phyloP scores from a whole-genome alignment of 2,797 vertebrate genomes.

The Pelochelys cantorii region DNA sequence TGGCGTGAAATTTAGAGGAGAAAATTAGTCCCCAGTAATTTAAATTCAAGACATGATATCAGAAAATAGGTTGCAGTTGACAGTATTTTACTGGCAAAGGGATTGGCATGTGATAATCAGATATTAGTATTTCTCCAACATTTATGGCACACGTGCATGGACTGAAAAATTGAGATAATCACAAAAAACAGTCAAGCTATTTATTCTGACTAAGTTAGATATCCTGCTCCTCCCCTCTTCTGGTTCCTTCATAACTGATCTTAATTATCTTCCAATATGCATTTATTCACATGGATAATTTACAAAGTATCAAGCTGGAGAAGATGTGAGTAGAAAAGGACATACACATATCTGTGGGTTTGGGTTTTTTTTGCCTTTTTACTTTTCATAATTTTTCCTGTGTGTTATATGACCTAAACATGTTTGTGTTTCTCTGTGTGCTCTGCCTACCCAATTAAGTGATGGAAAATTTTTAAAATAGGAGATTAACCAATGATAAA shows the following conservation, averaged over 20 bases:
- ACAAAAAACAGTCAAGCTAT: slow-evolving; percentile 33
- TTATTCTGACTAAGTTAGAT: slow-evolving; percentile 16
- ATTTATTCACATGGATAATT: not conserved
- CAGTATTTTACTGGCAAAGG: not conserved
- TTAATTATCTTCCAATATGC: not conserved
- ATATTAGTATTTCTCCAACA: not conserved
- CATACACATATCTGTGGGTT: not conserved
- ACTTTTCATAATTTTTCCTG: not conserved
- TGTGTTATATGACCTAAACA: not conserved
- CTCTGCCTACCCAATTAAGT: not conserved
- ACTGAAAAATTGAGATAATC: not conserved
- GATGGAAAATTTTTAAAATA: not conserved
- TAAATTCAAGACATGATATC: not conserved
- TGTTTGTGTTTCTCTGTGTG: not conserved
- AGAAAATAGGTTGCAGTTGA: not conserved
- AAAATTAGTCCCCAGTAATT: not conserved
- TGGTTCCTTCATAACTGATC: not conserved
- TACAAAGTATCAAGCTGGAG: not conserved
- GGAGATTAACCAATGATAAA: not conserved
- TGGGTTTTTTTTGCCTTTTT: not conserved
- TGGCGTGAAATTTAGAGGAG: not conserved
- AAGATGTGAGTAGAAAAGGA: not conserved
- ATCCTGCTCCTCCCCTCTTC: not conserved
- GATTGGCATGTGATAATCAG: not conserved
- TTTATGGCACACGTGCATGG: not conserved